phyloP scores from a whole-genome alignment of 1,140 invertebrate genomes.

The Drosophila obscura region DNA sequence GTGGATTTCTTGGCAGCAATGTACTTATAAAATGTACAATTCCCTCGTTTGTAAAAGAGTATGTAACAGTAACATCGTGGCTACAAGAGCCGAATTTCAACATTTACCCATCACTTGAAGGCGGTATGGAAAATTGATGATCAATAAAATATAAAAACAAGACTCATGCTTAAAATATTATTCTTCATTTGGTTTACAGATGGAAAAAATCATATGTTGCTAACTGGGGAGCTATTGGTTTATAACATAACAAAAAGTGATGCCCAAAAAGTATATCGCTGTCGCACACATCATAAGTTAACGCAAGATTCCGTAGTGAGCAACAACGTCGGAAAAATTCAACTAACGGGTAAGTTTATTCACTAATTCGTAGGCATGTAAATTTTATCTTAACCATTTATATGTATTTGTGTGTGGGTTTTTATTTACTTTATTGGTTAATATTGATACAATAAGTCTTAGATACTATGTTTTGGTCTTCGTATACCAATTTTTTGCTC shows the following conservation, averaged over 20 bases:
- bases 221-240: conserved; percentile 90
- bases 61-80: conserved; percentile 93
- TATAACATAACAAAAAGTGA: conserved; percentile 90
- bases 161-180: no score
- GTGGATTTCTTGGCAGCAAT: conserved; percentile 90
- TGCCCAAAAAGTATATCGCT: conserved; percentile 85
- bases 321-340: conserved; percentile 87
- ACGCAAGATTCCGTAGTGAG: conserved; percentile 88
- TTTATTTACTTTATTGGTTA: no score
- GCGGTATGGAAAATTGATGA: conserved; percentile 35
- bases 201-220: conserved; percentile 91
- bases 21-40: conserved; percentile 92
- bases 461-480: no score
- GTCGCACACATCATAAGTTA: conserved; percentile 73
- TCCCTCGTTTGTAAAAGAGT: conserved; percentile 90
- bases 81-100: conserved; percentile 88
- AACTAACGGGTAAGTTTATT: conserved; percentile 87
- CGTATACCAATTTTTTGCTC: no score
- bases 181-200: conserved; percentile 84
- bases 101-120: conserved; percentile 75
- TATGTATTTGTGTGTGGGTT: no score
- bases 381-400: no score
- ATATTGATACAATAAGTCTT: no score
- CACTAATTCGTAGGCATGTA: neutral
- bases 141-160: no score